These are phyloP conservation scores for Diarsia brunnea DNA, from an alignment of 2,888 invertebrate genomes.

Conservation along the genomic window DNA sequence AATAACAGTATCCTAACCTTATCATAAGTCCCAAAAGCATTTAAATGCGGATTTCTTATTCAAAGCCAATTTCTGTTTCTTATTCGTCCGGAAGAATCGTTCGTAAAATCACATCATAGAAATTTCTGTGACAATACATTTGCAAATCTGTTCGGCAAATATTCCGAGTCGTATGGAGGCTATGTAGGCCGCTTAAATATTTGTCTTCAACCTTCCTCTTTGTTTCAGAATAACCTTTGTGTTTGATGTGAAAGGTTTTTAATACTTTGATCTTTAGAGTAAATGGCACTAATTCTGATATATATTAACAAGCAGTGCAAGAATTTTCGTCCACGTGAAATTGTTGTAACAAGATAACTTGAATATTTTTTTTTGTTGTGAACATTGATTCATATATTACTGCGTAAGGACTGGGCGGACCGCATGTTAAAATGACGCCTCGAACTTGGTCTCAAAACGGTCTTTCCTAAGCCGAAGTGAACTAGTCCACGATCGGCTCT, in stretches of 20 bases:
- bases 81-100: too few relatives aligned
- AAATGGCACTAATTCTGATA: neutral
- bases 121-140: slow-evolving; percentile 8
- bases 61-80: neutral
- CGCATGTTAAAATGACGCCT: too few relatives aligned
- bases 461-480: too few relatives aligned
- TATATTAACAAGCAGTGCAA: too few relatives aligned
- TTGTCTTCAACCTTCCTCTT: slow-evolving; percentile 10
- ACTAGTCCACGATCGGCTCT: too few relatives aligned
- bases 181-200: slow-evolving; percentile 34
- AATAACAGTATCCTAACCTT: neutral
- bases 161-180: slow-evolving; percentile 4
- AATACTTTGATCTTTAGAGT: slow-evolving; percentile 6
- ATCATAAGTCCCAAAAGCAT: neutral
- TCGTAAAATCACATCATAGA: slow-evolving; percentile 13
- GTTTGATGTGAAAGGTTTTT: neutral
- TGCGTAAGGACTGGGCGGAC: too few relatives aligned
- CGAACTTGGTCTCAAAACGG: too few relatives aligned
- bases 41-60: neutral
- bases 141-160: slow-evolving; percentile 16
- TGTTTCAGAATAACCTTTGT: slow-evolving; percentile 25
- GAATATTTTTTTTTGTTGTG: too few relatives aligned
- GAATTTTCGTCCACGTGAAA: too few relatives aligned
- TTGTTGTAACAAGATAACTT: too few relatives aligned
- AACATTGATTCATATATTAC: too few relatives aligned